Evolutionary conservation across 2,113 vertebrate genomes (phyloP).

Genomic region (Nannospalax galili): DNA sequence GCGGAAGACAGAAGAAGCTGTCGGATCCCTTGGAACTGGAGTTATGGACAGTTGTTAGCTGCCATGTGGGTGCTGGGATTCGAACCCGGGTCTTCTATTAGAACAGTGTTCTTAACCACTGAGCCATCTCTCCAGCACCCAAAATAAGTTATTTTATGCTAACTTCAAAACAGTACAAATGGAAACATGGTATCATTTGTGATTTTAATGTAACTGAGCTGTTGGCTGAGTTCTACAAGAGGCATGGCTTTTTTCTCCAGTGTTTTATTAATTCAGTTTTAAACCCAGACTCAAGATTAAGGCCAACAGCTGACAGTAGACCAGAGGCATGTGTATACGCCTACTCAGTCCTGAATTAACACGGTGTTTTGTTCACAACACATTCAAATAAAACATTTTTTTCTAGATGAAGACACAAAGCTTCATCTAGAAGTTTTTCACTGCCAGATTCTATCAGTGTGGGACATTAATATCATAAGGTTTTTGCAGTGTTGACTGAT

Average conservation of each 20-base stretch:
- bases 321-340: rapidly evolving
- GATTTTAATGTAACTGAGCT: background rate
- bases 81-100: no score
- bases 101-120: no score
- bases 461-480: no score
- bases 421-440: no score
- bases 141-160: no score
- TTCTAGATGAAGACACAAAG: conserved; percentile 19
- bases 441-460: no score
- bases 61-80: no score
- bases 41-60: no score
- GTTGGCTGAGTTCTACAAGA: background rate
- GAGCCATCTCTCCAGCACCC: no score
- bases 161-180: background rate
- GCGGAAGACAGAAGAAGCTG: no score
- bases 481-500: no score
- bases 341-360: background rate
- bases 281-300: background rate
- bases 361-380: background rate
- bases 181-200: background rate
- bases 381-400: background rate
- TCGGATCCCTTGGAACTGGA: no score
- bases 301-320: rapidly evolving
- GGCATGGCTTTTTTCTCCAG: background rate
- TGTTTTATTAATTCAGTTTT: background rate